These are phyloP conservation scores for Rostratula benghalensis DNA, from an alignment of 2,113 vertebrate species.

Conservation along the genomic window DNA sequence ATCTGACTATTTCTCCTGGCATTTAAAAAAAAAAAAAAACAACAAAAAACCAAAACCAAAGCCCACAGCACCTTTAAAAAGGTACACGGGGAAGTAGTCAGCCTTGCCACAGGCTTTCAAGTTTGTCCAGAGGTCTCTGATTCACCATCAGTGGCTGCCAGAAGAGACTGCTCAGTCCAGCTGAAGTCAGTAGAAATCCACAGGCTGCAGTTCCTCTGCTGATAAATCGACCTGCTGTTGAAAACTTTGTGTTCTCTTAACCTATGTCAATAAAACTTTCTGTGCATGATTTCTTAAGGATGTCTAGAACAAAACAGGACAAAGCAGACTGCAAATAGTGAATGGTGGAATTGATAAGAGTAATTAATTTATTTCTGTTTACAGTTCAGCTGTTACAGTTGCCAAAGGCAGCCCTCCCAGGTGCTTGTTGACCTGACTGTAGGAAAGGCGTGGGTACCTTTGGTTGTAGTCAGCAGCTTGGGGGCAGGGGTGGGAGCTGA, in stretches of 20 bases:
- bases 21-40: neutral
- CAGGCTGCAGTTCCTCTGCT: neutral
- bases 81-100: neutral
- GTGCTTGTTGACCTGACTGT: fast-evolving
- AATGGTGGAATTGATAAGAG: neutral
- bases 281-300: neutral
- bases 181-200: neutral
- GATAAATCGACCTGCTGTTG: neutral
- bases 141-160: neutral
- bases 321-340: neutral
- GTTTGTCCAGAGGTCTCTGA: constrained; percentile 22
- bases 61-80: neutral
- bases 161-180: neutral
- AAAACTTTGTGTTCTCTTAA: neutral
- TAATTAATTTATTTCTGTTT: neutral
- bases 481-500: neutral
- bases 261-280: neutral
- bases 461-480: neutral
- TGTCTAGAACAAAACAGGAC: neutral
- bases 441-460: fast-evolving
- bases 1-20: neutral
- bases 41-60: neutral
- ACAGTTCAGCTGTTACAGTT: neutral
- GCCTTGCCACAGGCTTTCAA: neutral
- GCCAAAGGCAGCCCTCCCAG: neutral